Evolutionary conservation across 1,140 invertebrate genomes (phyloP).

Genomic region (Brachionus sp.): DNA sequence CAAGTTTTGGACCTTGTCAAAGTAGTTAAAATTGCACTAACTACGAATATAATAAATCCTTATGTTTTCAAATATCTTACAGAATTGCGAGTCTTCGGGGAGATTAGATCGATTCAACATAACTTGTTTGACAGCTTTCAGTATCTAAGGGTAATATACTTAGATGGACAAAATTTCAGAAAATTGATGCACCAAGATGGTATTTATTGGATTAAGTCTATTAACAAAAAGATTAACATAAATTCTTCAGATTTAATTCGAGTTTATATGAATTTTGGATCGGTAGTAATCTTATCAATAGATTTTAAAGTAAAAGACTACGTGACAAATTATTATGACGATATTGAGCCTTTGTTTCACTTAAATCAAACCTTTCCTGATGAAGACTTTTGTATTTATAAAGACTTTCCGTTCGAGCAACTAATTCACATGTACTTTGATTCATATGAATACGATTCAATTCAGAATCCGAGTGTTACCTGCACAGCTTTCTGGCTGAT

Average conservation of each 20-base stretch:
- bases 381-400: constrained; percentile 9
- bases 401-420: not conserved
- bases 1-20: not conserved
- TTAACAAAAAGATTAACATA: not conserved
- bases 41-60: not conserved
- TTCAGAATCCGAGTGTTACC: not conserved
- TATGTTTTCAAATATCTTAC: not conserved
- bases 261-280: not conserved
- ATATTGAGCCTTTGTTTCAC: not conserved
- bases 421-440: not conserved
- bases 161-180: not conserved
- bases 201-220: not conserved
- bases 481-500: not conserved
- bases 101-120: not conserved
- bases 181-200: not conserved
- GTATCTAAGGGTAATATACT: not conserved
- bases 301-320: not conserved
- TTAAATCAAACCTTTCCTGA: not conserved
- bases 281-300: not conserved
- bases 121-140: not conserved
- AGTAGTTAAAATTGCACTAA: not conserved
- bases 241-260: not conserved
- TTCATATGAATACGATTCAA: not conserved
- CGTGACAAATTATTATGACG: not conserved
- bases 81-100: not conserved